Conservation (phyloP, 2,888 invertebrate species). For the Mechanitis messenoides region DNA sequence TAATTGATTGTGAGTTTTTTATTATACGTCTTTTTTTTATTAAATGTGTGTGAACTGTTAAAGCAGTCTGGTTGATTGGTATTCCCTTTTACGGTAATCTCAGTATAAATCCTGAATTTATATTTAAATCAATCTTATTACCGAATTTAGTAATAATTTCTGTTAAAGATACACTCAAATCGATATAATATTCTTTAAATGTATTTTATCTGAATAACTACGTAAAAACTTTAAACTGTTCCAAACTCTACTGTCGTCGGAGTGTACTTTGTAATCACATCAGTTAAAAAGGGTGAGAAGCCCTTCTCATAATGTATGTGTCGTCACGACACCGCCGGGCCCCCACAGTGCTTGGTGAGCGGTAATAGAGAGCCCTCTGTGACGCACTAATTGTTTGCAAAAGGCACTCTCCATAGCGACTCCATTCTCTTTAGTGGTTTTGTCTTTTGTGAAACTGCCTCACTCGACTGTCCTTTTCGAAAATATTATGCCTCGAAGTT, state of each 20-base stretch:
- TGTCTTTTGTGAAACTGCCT: slow-evolving; percentile 7
- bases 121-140: no score
- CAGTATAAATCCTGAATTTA: slow-evolving; percentile 1
- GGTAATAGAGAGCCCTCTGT: slow-evolving; percentile 53
- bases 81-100: slow-evolving; percentile 12
- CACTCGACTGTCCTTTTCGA: slow-evolving; percentile 12
- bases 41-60: slow-evolving; percentile 5
- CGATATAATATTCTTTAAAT: no score
- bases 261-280: slow-evolving; percentile 41
- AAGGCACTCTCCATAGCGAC: slow-evolving; percentile 39
- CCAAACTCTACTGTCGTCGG: no score
- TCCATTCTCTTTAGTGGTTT: slow-evolving; percentile 19
- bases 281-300: slow-evolving; percentile 42
- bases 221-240: no score
- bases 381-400: slow-evolving; percentile 57
- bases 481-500: background rate
- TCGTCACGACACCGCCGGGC: slow-evolving; percentile 45
- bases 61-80: slow-evolving; percentile 11
- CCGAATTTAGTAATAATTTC: no score
- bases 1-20: slow-evolving; percentile 30
- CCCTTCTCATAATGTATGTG: slow-evolving; percentile 59
- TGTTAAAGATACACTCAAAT: no score
- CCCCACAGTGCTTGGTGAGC: slow-evolving; percentile 52
- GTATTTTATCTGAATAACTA: no score
- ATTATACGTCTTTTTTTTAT: slow-evolving; percentile 5